Evolutionary conservation across 2,797 vertebrate genomes (phyloP).

Genomic region (Cossypha caffra): DNA sequence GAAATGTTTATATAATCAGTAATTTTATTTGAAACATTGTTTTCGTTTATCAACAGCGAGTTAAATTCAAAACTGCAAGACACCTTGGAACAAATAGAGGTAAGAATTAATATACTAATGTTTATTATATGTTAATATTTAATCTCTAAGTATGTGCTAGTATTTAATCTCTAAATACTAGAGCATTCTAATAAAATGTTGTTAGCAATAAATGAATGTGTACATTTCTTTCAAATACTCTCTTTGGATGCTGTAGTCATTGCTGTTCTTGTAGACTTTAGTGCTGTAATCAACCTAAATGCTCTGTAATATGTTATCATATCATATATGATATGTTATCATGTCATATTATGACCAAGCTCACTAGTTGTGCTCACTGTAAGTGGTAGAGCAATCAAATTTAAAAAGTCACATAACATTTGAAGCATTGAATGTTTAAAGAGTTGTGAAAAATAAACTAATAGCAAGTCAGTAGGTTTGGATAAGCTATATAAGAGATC

Average conservation of each 20-base stretch:
- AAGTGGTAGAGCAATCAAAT: neutral
- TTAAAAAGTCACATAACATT: neutral
- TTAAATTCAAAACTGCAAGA: slow-evolving; percentile 98
- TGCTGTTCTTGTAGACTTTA: neutral
- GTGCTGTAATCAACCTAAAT: neutral
- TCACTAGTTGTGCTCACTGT: neutral
- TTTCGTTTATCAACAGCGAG: slow-evolving; percentile 80
- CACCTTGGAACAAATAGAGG: slow-evolving; percentile 98
- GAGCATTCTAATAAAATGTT: neutral
- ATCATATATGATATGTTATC: neutral
- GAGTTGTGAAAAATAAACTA: neutral
- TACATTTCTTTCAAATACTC: neutral
- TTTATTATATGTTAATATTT: neutral
- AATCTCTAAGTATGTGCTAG: neutral
- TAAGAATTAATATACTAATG: slow-evolving; percentile 68
- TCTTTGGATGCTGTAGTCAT: neutral
- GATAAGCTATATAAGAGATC: neutral
- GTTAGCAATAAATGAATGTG: neutral
- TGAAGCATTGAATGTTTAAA: neutral
- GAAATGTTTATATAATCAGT: neutral
- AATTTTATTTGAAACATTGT: neutral
- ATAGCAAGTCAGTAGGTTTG: neutral
- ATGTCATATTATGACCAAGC: neutral
- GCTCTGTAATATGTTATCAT: neutral
- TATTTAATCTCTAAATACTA: neutral